Base-by-base conservation (phyloP, 2,888 invertebrate genomes). In the Ariolimax columbianus region DNA sequence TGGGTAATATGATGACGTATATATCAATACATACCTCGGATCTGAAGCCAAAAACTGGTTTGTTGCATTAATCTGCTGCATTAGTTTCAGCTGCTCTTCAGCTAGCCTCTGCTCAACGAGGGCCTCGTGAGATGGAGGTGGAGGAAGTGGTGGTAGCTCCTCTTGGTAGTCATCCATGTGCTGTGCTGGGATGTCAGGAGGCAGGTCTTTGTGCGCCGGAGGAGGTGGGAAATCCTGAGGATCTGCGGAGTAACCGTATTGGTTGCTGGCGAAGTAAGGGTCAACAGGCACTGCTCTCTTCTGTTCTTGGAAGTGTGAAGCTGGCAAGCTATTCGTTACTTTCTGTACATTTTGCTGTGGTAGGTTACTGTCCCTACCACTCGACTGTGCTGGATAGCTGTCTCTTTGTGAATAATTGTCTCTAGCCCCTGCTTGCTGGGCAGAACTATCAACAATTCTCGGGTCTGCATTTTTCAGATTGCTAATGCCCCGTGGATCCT, bases 41-140 rank as follows among this genome's bases (percentile, higher is more conserved):
- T 79, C 84, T 30, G 79, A 33, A 17, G 85, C 73, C 47, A 85
- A 43, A 59, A 66, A 85, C 59, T 85, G 85, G 36, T 85, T 85
- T 6, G 85, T 85, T 6, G 82, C 82, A 82, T 78, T 85, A 68
- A 89, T 79, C 26, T 89, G 87, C 66, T 90, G 89, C 86, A 90
- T 85, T 83, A 91, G 81, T 70, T 89, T 86, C 73, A 88, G 89
- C 78, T 90, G 90, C 70, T 91, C 90, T 38, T 90, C 90, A 43
- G 90, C 89, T 38, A 92, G 96, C 68, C 97, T 94, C 0, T 97
- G 97, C 94, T 97, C 91, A 33, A 89, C 68, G 51, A 89, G 83
- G 55, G 89, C 89, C 82, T 92, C 91, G 36, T 88, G 88, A 2
- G 87, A 63, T 96, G 19, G 97, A 96, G 92, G 92, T 23, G 93